These are phyloP conservation scores for Megaleporinus macrocephalus DNA, from an alignment of 2,113 vertebrate genomes.

Conservation along the genomic window DNA sequence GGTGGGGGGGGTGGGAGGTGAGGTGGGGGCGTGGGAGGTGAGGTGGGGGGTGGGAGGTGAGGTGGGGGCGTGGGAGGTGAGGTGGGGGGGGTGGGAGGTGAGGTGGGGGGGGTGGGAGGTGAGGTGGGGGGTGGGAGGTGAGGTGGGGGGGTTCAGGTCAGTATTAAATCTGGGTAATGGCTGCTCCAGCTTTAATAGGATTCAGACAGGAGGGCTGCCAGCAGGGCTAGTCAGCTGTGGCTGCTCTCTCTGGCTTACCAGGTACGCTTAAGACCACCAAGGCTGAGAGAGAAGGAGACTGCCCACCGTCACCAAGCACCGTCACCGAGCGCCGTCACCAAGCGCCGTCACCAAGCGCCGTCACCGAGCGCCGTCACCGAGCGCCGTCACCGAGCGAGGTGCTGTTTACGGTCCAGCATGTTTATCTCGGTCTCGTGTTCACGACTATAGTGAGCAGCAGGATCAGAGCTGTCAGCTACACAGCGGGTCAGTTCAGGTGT, in stretches of 20 bases:
- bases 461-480: too few species aligned
- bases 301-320: neutral
- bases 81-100: too few species aligned
- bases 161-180: conserved; percentile 46
- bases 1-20: too few species aligned
- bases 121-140: too few species aligned
- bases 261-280: conserved; percentile 36
- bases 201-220: conserved; percentile 29
- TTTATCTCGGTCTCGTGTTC: neutral
- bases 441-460: too few species aligned
- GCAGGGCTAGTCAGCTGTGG: conserved; percentile 11
- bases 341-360: too few species aligned
- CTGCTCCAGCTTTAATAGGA: conserved; percentile 55
- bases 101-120: too few species aligned
- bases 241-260: conserved; percentile 22
- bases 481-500: too few species aligned
- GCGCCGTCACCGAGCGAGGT: neutral
- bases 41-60: too few species aligned
- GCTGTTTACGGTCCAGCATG: neutral
- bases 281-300: neutral
- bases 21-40: too few species aligned
- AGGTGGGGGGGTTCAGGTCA: conserved; percentile 9
- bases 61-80: too few species aligned
- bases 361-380: too few species aligned
- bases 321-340: neutral